These are phyloP conservation scores for Sisor rabdophorus DNA, from an alignment of 2,113 vertebrate species.

Conservation along the genomic window DNA sequence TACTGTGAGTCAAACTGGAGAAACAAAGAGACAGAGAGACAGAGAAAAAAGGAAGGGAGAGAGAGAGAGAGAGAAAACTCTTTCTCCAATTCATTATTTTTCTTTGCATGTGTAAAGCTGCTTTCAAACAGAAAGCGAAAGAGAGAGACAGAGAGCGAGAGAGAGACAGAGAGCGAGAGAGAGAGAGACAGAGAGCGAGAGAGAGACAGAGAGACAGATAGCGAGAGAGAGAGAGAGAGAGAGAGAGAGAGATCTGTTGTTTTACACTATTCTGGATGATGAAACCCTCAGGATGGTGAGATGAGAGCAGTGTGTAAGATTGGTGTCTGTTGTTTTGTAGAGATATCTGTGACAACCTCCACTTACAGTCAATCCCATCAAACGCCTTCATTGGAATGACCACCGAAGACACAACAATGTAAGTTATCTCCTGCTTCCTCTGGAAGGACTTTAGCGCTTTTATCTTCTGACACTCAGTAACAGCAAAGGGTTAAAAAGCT, in stretches of 20 bases:
- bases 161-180: neutral
- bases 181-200: no score
- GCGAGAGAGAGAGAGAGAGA: no score
- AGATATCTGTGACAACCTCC: constrained; percentile 83
- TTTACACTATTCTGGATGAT: neutral
- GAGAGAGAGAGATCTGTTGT: no score
- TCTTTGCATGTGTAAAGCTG: no score
- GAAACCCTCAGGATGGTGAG: neutral
- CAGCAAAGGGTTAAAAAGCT: no score
- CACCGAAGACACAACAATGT: constrained; percentile 78
- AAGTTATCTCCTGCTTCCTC: constrained; percentile 59
- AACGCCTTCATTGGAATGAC: constrained; percentile 81
- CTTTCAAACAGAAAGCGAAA: no score
- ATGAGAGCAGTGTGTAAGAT: neutral
- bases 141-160: neutral
- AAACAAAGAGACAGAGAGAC: neutral
- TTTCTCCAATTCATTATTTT: no score
- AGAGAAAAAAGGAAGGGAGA: neutral
- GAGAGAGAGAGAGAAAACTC: no score
- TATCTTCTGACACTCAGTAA: no score
- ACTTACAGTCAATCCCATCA: constrained; percentile 74
- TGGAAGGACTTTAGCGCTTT: no score
- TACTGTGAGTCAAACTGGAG: constrained; percentile 74
- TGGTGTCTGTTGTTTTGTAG: constrained; percentile 53
- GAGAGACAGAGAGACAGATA: no score